phyloP scores from a whole-genome alignment of 2,797 vertebrate species.

The Melanotaenia boesemani region DNA sequence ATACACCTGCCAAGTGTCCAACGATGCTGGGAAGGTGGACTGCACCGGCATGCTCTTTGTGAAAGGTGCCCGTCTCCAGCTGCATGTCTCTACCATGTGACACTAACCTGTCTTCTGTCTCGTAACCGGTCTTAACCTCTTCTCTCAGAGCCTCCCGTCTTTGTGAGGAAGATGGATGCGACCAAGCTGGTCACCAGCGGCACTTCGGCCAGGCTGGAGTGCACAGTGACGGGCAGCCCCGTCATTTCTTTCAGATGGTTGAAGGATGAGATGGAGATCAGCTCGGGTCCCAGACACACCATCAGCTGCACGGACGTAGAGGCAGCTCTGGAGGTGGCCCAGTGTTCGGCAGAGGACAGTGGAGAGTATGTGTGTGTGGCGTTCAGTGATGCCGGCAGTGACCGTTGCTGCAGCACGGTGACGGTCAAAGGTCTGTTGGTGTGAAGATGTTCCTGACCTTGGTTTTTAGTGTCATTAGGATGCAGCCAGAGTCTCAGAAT shows the following conservation, averaged over 20 bases:
- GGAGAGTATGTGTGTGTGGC: slow-evolving; percentile 94
- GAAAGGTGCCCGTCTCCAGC: slow-evolving; percentile 89
- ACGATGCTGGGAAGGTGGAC: slow-evolving; percentile 91
- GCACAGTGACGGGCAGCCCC: slow-evolving; percentile 92
- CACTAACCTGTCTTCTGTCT: slow-evolving; percentile 58
- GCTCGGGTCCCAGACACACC: slow-evolving; percentile 83
- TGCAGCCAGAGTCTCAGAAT: not conserved
- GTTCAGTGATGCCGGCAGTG: slow-evolving; percentile 93
- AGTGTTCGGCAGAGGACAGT: slow-evolving; percentile 85
- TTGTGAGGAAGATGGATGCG: slow-evolving; percentile 90
- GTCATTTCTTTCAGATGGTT: slow-evolving; percentile 93
- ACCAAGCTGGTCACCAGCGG: slow-evolving; percentile 88
- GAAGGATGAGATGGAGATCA: slow-evolving; percentile 92
- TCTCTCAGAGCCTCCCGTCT: slow-evolving; percentile 88
- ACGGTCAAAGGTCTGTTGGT: slow-evolving; percentile 94
- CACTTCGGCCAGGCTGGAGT: slow-evolving; percentile 85
- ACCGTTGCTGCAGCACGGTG: slow-evolving; percentile 90
- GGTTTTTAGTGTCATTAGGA: not conserved
- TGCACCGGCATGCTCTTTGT: slow-evolving; percentile 92
- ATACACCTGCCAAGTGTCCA: slow-evolving; percentile 94
- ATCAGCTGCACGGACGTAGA: slow-evolving; percentile 83
- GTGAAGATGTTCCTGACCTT: not conserved
- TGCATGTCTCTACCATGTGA: slow-evolving; percentile 22
- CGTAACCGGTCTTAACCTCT: slow-evolving; percentile 68
- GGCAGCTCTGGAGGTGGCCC: slow-evolving; percentile 84